A percentile compares a stretch with the other conserved stretches of the same genome.
phyloP scores from a whole-genome alignment of 2,113 vertebrate species.

The Cynopterus brachyotis region DNA sequence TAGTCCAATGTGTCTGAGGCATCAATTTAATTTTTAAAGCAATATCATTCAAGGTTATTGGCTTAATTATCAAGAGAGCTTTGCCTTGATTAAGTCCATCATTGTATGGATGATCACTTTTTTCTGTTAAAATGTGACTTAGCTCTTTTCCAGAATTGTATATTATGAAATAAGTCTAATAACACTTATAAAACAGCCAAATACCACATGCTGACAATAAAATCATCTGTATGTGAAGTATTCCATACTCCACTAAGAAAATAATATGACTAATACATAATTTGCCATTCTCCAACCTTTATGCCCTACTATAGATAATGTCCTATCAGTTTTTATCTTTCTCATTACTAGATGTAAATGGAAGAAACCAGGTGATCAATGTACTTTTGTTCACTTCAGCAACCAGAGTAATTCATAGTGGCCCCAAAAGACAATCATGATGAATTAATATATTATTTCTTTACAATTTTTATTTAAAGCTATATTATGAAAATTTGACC shows the following conservation, averaged over 20 bases:
- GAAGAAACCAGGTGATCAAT: neutral
- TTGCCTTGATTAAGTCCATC: neutral
- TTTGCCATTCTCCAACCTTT: neutral
- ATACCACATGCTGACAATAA: neutral
- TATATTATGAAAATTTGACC: conserved; percentile 5
- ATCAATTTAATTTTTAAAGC: conserved; percentile 36
- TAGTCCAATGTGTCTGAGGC: neutral
- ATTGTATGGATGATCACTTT: neutral
- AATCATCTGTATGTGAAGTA: neutral
- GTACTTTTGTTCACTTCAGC: neutral
- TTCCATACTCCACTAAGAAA: neutral
- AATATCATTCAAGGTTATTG: neutral
- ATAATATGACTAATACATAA: neutral
- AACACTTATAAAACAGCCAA: neutral
- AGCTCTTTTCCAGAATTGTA: neutral
- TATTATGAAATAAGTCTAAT: neutral
- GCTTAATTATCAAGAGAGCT: neutral
- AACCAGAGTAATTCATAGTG: conserved; percentile 15
- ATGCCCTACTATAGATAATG: neutral
- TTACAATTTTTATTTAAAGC: conserved; percentile 46
- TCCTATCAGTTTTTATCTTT: neutral
- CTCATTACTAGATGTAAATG: conserved; percentile 9
- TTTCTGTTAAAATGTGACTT: conserved; percentile 40
- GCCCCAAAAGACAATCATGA: conserved; percentile 13
- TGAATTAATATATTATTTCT: neutral